Percentiles rank a stretch among this genome's conserved stretches.
phyloP scores from a whole-genome alignment of 2,888 invertebrate genomes.

The Cheilosia urbana region DNA sequence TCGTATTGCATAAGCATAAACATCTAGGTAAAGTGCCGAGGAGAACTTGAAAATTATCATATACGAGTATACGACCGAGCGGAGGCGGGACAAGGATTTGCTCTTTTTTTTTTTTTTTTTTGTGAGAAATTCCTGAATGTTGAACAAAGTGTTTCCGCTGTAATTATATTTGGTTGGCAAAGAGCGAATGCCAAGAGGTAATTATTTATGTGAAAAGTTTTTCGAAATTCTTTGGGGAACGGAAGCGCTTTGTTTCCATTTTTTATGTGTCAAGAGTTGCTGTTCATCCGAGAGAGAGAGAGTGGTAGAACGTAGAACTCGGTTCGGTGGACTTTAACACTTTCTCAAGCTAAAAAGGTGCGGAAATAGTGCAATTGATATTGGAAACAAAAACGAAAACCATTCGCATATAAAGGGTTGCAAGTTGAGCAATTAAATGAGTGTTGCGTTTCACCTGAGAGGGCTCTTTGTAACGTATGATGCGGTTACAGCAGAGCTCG shows the following conservation, averaged over 20 bases:
- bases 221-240: conserved; percentile 34
- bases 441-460: neutral
- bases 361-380: conserved; percentile 15
- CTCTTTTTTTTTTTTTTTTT: neutral
- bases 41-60: conserved; percentile 51
- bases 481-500: too few relatives aligned
- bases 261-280: conserved; percentile 52
- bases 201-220: conserved; percentile 63
- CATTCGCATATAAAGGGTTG: neutral
- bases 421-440: conserved; percentile 14
- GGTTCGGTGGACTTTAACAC: conserved; percentile 36
- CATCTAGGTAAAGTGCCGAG: conserved; percentile 56
- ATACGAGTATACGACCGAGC: neutral
- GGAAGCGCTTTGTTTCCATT: conserved; percentile 49
- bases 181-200: conserved; percentile 26
- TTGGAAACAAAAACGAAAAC: neutral
- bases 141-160: conserved; percentile 65
- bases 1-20: conserved; percentile 54
- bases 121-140: conserved; percentile 26
- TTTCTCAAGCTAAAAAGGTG: conserved; percentile 2
- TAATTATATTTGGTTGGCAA: conserved; percentile 55
- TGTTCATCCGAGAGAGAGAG: neutral
- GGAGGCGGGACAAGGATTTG: neutral
- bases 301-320: conserved; percentile 15
- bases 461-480: neutral